These are phyloP conservation scores for Cephalopachus bancanus DNA, from an alignment of 2,797 vertebrate species.

Conservation along the genomic window DNA sequence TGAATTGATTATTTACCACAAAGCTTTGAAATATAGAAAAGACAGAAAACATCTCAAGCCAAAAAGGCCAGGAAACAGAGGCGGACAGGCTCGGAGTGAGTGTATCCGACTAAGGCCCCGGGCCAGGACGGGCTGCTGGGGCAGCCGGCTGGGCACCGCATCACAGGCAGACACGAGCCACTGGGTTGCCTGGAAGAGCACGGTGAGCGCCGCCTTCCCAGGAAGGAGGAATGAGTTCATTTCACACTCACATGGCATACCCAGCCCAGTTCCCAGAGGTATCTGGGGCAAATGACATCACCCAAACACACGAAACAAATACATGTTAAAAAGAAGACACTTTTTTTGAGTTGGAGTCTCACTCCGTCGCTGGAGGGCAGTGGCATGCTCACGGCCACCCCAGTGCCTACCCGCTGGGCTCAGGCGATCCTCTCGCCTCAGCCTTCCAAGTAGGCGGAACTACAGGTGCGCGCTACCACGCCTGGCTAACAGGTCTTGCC, in stretches of 20 bases:
- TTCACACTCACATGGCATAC: not conserved
- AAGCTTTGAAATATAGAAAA: constrained; percentile 89
- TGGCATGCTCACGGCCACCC: too few relatives aligned
- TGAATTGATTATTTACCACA: constrained; percentile 92
- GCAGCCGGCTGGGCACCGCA: not conserved
- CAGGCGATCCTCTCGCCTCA: too few relatives aligned
- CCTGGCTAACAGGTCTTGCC: too few relatives aligned
- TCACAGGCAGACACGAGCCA: not conserved
- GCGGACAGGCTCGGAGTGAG: constrained; percentile 23
- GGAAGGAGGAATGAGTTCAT: not conserved
- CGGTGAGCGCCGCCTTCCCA: not conserved
- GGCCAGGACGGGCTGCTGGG: constrained; percentile 42
- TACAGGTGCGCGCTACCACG: too few relatives aligned
- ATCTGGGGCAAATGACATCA: not conserved
- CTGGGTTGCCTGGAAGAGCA: not conserved
- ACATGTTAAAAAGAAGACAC: not conserved
- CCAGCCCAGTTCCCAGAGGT: not conserved
- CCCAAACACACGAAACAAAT: not conserved
- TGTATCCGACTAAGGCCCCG: not conserved
- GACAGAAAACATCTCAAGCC: constrained; percentile 85
- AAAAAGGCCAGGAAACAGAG: constrained; percentile 79
- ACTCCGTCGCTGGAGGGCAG: too few relatives aligned
- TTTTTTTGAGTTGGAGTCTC: not conserved
- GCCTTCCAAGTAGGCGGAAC: too few relatives aligned
- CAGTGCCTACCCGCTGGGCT: too few relatives aligned